These are phyloP conservation scores for Leptinotarsa defecta DNA, from an alignment of 1,140 invertebrate genomes.

Conservation along the genomic window DNA sequence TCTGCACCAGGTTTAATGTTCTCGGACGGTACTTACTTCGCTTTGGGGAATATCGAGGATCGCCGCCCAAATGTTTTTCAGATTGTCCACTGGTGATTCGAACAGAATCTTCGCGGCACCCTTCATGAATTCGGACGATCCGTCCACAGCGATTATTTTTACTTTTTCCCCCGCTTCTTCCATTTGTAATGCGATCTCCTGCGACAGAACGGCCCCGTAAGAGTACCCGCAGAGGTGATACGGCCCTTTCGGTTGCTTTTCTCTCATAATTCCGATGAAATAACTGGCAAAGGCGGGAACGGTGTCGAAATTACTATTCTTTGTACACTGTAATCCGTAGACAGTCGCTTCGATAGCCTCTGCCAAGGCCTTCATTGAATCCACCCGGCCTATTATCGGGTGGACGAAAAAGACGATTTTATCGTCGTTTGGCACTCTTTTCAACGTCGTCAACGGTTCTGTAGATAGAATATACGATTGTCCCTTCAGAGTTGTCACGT, in stretches of 20 bases:
- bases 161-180: slow-evolving; percentile 31
- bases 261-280: slow-evolving; percentile 19
- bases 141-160: slow-evolving; percentile 24
- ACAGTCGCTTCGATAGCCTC: slow-evolving; percentile 25
- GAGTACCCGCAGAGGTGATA: slow-evolving; percentile 35
- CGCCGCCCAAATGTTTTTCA: too few species aligned
- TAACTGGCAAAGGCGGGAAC: slow-evolving; percentile 10
- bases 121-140: slow-evolving; percentile 24
- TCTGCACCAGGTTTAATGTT: too few species aligned
- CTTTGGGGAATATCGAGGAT: too few species aligned
- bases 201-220: slow-evolving; percentile 21
- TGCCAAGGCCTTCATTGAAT: slow-evolving; percentile 21
- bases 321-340: slow-evolving; percentile 32
- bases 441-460: slow-evolving; percentile 21
- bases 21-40: too few species aligned
- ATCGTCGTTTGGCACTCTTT: neutral
- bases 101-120: neutral
- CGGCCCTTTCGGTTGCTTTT: slow-evolving; percentile 23
- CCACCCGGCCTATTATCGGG: slow-evolving; percentile 31
- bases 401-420: slow-evolving; percentile 31
- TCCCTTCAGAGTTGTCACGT: neutral
- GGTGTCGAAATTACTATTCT: slow-evolving; percentile 1
- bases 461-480: slow-evolving; percentile 3
- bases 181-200: slow-evolving; percentile 29
- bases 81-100: too few species aligned